phyloP scores from a whole-genome alignment of 2,113 vertebrate genomes.

The Cheilinus undulatus region DNA sequence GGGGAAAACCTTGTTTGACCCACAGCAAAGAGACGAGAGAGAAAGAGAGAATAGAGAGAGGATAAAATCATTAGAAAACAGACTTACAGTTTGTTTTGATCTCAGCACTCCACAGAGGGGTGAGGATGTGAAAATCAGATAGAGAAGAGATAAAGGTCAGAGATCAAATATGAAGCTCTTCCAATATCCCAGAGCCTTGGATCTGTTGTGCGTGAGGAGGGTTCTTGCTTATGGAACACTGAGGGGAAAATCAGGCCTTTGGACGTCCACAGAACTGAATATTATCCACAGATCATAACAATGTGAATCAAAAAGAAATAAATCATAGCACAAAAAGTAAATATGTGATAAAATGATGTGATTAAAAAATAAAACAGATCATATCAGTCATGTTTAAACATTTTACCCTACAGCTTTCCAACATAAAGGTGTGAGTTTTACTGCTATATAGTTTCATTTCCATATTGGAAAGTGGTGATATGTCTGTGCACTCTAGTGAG shows the following conservation, averaged over 20 bases:
- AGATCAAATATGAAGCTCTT: slow-evolving; percentile 1
- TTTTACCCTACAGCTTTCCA: no score
- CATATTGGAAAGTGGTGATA: not conserved
- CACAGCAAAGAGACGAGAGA: not conserved
- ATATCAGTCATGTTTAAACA: no score
- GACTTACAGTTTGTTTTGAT: not conserved
- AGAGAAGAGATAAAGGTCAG: slow-evolving; percentile 13
- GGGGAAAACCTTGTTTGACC: slow-evolving; percentile 86
- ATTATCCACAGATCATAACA: no score
- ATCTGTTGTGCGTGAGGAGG: not conserved
- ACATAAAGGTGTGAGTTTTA: no score
- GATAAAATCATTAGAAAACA: slow-evolving; percentile 20
- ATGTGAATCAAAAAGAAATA: no score
- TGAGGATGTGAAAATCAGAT: not conserved
- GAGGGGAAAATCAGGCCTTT: not conserved
- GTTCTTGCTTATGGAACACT: no score
- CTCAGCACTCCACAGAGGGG: not conserved
- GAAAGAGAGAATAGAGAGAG: slow-evolving; percentile 19
- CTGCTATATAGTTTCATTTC: not conserved
- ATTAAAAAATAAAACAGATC: no score
- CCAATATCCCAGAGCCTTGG: not conserved
- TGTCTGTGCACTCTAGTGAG: not conserved
- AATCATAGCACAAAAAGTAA: no score
- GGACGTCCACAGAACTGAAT: not conserved
- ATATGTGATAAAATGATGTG: no score